Percentiles rank a stretch among this genome's conserved stretches.
Evolutionary conservation across 1,140 invertebrate genomes (phyloP).

Genomic region (Bombus huntii): DNA sequence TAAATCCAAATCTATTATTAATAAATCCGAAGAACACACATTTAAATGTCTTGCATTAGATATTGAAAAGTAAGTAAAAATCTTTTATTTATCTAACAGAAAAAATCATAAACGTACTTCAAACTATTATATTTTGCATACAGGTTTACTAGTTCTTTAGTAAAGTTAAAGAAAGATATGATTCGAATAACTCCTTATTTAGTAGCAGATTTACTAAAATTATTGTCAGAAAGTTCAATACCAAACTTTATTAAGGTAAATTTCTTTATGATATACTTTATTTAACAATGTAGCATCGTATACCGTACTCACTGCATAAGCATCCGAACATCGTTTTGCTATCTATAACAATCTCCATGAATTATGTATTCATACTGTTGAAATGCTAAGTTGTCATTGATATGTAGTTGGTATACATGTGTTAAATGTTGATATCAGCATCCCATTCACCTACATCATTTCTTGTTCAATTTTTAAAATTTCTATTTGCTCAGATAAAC

Average conservation of each 20-base stretch:
- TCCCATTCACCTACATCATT: background rate
- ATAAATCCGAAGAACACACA: constrained; percentile 49
- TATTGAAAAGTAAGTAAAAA: constrained; percentile 67
- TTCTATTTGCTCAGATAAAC: background rate
- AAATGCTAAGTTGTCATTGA: background rate
- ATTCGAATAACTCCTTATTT: constrained; percentile 76
- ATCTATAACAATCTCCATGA: no score
- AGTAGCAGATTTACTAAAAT: constrained; percentile 78
- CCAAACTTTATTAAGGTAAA: constrained; percentile 80
- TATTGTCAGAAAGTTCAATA: constrained; percentile 77
- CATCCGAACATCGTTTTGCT: background rate
- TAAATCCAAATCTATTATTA: constrained; percentile 51
- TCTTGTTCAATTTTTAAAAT: background rate
- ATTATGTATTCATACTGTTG: background rate
- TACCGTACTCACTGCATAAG: background rate
- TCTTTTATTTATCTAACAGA: background rate
- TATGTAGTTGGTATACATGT: background rate
- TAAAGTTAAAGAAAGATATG: constrained; percentile 78
- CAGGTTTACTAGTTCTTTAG: constrained; percentile 70
- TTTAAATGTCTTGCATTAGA: constrained; percentile 63
- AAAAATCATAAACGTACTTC: background rate
- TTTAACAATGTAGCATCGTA: background rate
- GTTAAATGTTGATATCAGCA: background rate
- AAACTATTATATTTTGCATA: constrained; percentile 37
- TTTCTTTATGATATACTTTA: background rate